Evolutionary conservation across 2,888 invertebrate genomes (phyloP), one percentile per base, ranked within the genome.

Genomic region (Eristalinus aeneus): DNA sequence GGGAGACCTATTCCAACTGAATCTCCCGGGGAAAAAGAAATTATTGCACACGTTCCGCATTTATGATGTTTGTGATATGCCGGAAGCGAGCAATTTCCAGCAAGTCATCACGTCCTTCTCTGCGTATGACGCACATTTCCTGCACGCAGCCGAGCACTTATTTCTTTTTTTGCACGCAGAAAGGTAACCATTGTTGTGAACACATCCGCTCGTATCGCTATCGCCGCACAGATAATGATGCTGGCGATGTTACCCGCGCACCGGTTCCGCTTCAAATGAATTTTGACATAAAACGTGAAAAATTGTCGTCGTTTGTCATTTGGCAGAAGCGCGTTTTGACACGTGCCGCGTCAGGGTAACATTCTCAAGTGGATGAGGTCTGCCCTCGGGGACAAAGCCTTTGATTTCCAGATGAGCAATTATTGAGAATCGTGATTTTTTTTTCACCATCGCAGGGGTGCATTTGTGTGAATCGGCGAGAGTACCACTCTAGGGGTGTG

Each of bases 251-350:
- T 8, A n/a, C 16, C 46, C 16, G 46, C 16, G 46, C 46, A 81
- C 69, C 71, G 82, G 82, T 86, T 86, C 86, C 86, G 86, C 86
- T 82, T 82, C 61, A 20, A 82, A 86, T 82, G 78, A 82, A 86
- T 82, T 86, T 82, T 82, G 86, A 86, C 82, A 82, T 58, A 82
- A 82, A 86, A 73, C 46, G 77, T 82, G 82, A 86, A 86, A 86
- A 86, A 86, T 86, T 74, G 82, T 82, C 86, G 76, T 86, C 86
- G 86, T 86, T 86, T 86, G 82, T 82, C 82, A 82, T 67, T 73
- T 46, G 69, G 63, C 65, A 71, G 78, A 78, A 82, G 74, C 39
- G 86, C 82, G 56, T 86, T 82, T 82, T 78, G 86, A 86, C 86
- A 86, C 86, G 86, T 86, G 86, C 82, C 86, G 20, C 27, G 27